These are phyloP conservation scores for Amiota communis DNA, from an alignment of 2,888 invertebrate genomes.

Conservation along the genomic window DNA sequence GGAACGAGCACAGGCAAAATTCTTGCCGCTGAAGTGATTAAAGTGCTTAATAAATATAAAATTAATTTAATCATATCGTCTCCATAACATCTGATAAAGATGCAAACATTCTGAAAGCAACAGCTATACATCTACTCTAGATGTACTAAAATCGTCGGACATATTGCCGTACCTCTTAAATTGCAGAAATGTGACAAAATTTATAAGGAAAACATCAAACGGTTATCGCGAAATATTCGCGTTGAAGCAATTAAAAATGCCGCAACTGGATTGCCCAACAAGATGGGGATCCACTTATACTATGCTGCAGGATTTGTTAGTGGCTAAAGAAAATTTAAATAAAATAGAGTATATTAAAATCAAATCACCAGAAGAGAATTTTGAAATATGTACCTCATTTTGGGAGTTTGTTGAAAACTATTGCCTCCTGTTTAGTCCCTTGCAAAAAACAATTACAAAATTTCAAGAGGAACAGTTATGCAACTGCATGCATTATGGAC, in stretches of 20 bases:
- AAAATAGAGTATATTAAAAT: background rate
- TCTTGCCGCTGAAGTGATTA: background rate
- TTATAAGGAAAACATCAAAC: slow-evolving; percentile 5
- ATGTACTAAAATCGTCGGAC: too few species aligned
- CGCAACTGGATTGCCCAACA: background rate
- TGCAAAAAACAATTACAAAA: background rate
- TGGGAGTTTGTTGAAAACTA: slow-evolving; percentile 2
- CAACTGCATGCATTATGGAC: too few species aligned
- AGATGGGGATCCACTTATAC: background rate
- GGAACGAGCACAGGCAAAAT: slow-evolving; percentile 20
- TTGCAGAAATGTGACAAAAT: too few species aligned
- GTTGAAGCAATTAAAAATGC: slow-evolving; percentile 30
- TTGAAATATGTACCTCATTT: background rate
- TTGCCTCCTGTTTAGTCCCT: background rate
- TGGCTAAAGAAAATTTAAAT: background rate
- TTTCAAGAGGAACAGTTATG: background rate
- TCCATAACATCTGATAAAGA: too few species aligned
- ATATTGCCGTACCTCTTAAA: too few species aligned
- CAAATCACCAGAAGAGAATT: background rate
- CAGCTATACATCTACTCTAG: too few species aligned
- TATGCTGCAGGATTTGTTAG: background rate
- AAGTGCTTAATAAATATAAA: too few species aligned
- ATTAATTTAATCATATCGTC: too few species aligned
- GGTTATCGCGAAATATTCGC: slow-evolving; percentile 6
- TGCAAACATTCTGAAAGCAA: too few species aligned